Base-by-base conservation (phyloP, 2,888 invertebrate species). In the Drosophila fulvimacula region DNA sequence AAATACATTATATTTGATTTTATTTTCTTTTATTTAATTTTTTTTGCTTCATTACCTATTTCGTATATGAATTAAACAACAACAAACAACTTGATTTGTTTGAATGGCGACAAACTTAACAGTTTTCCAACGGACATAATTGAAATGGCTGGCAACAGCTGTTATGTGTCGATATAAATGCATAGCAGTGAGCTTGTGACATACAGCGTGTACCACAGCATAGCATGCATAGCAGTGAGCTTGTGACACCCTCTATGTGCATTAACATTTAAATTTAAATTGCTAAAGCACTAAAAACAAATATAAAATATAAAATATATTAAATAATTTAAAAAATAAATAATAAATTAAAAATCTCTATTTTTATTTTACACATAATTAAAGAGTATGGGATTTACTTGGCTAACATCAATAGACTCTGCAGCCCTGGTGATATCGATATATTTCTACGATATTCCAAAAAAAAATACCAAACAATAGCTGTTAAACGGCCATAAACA, bases 401-500 rank as follows among this genome's bases (percentile, higher is more conserved):
- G 3, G 0, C 3, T n/a, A 5, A 30, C 10, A 30, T 27, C 27
- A 10, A 27, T n/a, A 24, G 9, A 24, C 15, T 27, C 2, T 48
- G 48, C 46, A 17, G 46, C 11, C n/a, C 27, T 30, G 30, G 11
- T 7, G 17, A 4, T 32, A 48, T 36, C 51, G 36, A 52, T 52
- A 51, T 36, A 24, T 36, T 52, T 24, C n/a, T 24, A 7, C 36
- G 24, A 52, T 52, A n/a, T 11, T 0, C 10, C 2, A 6, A 21
- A 19, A 21, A 21, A 32, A 57, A 42, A 46, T 46, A 44, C 30
- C 11, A 48, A 15, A 32, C 13, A 10, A 19, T 2, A 17, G 3
- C 56, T 65, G 51, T 36, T 32, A 65, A 55, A 38, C 27, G 7
- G 11, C 39, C 48, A 17, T 32, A 39, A 49, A 10, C 36, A 48